Evolutionary conservation across 2,888 invertebrate genomes (phyloP), one percentile per base, ranked within the genome.

Genomic region (Empis livida): DNA sequence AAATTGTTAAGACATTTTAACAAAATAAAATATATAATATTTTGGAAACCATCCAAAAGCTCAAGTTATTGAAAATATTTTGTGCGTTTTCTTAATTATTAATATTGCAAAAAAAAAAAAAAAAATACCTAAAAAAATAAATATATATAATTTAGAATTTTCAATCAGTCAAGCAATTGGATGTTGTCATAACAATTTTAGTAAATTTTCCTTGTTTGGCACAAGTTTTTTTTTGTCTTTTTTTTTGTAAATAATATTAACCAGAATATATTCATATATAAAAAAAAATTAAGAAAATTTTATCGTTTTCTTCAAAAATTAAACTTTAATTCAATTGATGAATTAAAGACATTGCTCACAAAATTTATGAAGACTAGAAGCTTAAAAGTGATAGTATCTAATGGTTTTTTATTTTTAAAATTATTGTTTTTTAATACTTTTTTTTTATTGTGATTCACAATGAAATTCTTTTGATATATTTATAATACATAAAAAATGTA

Each of bases 121-220:
- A 39, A 17, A 35, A 27, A 1, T 11, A 20, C 11, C 20, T n/a
- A 40, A 40, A 6, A 20, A 40, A 40, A 5, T 10, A 38, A 16
- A 38, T 35, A 35, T n/a, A 35, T 35, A 35, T 35, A 35, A 35
- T n/a, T 35, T 35, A 50, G 48, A 50, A 50, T 54, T 61, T 67
- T 67, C 67, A 65, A 61, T 62, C 63, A 62, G 62, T 67, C 67
- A 65, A 67, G 66, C 67, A 64, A 58, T 63, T 64, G 63, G 35
- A 35, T n/a, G 35, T n/a, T 8, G n/a, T 35, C n/a, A 5, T 35
- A 35, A 5, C 13, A n/a, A n/a, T 13, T 35, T 13, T 35, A 35
- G 13, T 39, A 15, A 8, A n/a, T n/a, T 39, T 39, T 39, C n/a
- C n/a, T 35, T 35, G n/a, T 32, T 32, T 35, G 35, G 23, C 9